These are phyloP conservation scores for Dermatophagoides farinae DNA, from an alignment of 1,140 invertebrate species.

Conservation along the genomic window DNA sequence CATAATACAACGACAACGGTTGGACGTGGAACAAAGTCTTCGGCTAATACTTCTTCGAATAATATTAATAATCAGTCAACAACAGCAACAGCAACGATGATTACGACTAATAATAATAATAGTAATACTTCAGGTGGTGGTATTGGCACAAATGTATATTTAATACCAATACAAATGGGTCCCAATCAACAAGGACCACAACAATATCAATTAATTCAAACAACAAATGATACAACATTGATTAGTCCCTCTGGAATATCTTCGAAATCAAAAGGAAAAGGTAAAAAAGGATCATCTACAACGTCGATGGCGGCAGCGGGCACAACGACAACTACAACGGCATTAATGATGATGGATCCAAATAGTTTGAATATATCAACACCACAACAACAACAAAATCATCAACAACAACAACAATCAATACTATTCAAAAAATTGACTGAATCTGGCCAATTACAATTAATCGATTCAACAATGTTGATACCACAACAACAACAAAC, in stretches of 20 bases:
- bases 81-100: not conserved
- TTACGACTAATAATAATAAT: not conserved
- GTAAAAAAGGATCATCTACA: not conserved
- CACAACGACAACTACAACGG: not conserved
- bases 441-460: not conserved
- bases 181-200: too few relatives aligned
- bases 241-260: too few relatives aligned
- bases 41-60: too few relatives aligned
- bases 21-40: too few relatives aligned
- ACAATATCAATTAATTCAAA: not conserved
- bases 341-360: not conserved
- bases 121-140: not conserved
- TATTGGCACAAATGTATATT: not conserved
- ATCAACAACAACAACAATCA: not conserved
- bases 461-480: not conserved
- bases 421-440: slow-evolving; percentile 4
- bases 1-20: not conserved
- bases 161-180: not conserved
- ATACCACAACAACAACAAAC: not conserved
- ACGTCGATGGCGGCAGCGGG: too few relatives aligned
- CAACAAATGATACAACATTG: not conserved
- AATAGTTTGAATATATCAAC: not conserved
- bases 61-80: not conserved
- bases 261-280: too few relatives aligned
- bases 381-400: not conserved